Base-by-base conservation (phyloP, 2,888 invertebrate species). In the Parasteatoda lunata region DNA sequence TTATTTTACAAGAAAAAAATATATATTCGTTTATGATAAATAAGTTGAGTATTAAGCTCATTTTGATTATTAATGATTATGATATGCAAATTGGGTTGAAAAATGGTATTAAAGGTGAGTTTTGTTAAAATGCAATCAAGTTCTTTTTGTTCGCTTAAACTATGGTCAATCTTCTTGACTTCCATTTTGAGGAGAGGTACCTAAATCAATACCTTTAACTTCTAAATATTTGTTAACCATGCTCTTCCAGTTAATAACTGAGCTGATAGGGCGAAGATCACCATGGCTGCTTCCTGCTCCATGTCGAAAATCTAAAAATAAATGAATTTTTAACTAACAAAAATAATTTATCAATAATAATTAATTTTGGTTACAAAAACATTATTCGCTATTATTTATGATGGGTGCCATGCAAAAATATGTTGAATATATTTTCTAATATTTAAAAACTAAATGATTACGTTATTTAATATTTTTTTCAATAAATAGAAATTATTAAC, bases 161-260 rank as follows among this genome's bases (percentile, higher is more conserved):
- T 59, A 71, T 49, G 13, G 15, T 82, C 69, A 87, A 11, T 87
- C 87, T 78, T 87, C 87, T 70, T 81, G 77, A 68, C 82, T 87
- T 49, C 82, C 88, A 30, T 83, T 76, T 79, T 70, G 88, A 48
- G 83, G 82, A 1, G 88, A 83, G 49, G 78, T 79, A 11, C 83
- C 82, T 51, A 88, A 52, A 45, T 83, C 83, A 30, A 88, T 83
- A 7, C 88, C 88, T 79, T 88, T 88, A 4, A 88, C 77, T 59
- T 88, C 88, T 4, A 88, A 49, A 71, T 88, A 88, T 79, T 88
- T 88, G 70, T 70, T 88, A 48, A 88, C 83, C 78, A 88, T 83
- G 47, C 83, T 81, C 54, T 79, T 81, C 88, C 88, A 88, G 15
- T 88, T 81, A 30, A 88, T 81, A n/a, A 88, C 88, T 5, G 88